phyloP scores from a whole-genome alignment of 2,888 invertebrate genomes.

The Orthonychiurus folsomi region DNA sequence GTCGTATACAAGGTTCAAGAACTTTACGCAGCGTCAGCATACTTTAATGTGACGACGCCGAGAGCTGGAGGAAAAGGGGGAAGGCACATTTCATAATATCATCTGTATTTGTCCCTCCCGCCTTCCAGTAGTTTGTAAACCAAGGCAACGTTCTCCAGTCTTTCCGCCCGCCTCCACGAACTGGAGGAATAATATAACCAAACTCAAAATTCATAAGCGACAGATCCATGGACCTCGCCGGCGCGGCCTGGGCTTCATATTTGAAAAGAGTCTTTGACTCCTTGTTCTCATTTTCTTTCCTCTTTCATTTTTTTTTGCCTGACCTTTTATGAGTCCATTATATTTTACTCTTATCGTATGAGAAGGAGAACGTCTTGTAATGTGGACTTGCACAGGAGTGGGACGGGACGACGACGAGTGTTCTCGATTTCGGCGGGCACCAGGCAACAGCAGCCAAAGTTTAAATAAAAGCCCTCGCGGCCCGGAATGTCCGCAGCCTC shows the following conservation, averaged over 20 bases:
- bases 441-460: no score
- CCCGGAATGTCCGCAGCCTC: background rate
- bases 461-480: no score
- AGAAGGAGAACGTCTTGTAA: no score
- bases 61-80: background rate
- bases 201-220: constrained; percentile 1
- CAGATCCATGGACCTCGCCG: background rate
- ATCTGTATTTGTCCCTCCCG: background rate
- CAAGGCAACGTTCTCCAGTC: no score
- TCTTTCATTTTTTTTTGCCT: constrained; percentile 22
- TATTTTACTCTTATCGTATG: constrained; percentile 22
- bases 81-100: background rate
- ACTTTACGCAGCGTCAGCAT: background rate
- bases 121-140: no score
- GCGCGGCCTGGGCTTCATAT: background rate
- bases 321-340: constrained; percentile 39
- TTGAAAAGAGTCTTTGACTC: constrained; percentile 9
- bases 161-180: no score
- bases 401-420: no score
- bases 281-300: constrained; percentile 9
- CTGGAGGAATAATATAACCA: background rate
- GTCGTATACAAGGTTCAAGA: background rate
- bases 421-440: no score
- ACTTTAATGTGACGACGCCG: background rate
- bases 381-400: no score